These are phyloP conservation scores for Rhynchophorus ferrugineus DNA, from an alignment of 1,140 invertebrate species.

Conservation along the genomic window DNA sequence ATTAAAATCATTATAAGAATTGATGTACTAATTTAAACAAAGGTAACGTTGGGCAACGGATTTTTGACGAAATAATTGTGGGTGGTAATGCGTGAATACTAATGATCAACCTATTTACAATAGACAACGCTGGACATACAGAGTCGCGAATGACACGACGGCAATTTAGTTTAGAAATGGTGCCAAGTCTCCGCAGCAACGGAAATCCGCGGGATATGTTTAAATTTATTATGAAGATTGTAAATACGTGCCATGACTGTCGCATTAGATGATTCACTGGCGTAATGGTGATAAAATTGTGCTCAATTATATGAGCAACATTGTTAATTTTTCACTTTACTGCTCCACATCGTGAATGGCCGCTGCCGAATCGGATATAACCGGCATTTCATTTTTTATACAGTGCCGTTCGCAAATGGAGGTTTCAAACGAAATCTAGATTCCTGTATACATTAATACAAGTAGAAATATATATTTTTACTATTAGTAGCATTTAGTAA, in stretches of 20 bases:
- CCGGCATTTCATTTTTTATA: too few relatives aligned
- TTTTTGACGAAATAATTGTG: not conserved
- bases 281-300: slow-evolving; percentile 2
- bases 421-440: too few relatives aligned
- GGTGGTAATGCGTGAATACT: not conserved
- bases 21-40: too few relatives aligned
- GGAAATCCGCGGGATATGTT: slow-evolving; percentile 7
- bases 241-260: slow-evolving; percentile 4
- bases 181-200: slow-evolving; percentile 5
- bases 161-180: slow-evolving; percentile 5
- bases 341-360: not conserved
- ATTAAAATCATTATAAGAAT: too few relatives aligned
- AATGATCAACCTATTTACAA: not conserved
- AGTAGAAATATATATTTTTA: too few relatives aligned
- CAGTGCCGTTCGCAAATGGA: too few relatives aligned
- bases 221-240: slow-evolving; percentile 9
- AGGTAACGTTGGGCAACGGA: too few relatives aligned
- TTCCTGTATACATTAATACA: too few relatives aligned
- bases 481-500: too few relatives aligned
- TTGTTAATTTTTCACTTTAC: slow-evolving; percentile 1
- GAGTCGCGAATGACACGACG: not conserved
- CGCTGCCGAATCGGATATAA: too few relatives aligned
- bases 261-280: slow-evolving; percentile 2
- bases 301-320: slow-evolving; percentile 4
- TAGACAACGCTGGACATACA: not conserved